These are phyloP conservation scores for Sisor rabdophorus DNA, from an alignment of 2,113 vertebrate genomes.

Conservation along the genomic window DNA sequence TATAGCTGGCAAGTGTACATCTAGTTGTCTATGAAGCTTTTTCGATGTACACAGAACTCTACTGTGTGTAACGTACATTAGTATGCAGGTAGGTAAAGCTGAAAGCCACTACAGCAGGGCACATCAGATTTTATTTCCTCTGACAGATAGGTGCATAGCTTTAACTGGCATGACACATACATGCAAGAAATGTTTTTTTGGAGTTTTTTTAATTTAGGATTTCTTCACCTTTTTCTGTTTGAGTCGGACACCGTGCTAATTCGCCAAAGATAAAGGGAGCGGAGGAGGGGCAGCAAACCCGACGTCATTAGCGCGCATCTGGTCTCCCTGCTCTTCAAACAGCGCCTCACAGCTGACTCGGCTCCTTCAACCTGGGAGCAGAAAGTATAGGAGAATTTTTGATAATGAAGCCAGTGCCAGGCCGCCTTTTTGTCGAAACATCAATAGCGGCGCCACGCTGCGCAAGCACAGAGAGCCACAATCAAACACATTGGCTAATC, in stretches of 20 bases:
- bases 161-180: neutral
- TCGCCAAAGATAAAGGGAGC: slow-evolving; percentile 36
- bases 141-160: slow-evolving; percentile 1
- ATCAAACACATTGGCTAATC: slow-evolving; percentile 50
- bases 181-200: neutral
- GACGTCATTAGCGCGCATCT: slow-evolving; percentile 51
- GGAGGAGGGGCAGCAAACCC: slow-evolving; percentile 39
- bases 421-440: slow-evolving; percentile 49
- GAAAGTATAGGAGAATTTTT: slow-evolving; percentile 37
- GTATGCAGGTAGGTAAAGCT: slow-evolving; percentile 5
- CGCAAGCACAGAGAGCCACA: slow-evolving; percentile 48
- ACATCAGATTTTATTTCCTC: neutral
- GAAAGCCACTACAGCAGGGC: neutral
- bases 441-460: slow-evolving; percentile 46
- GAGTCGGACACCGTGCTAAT: slow-evolving; percentile 31
- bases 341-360: slow-evolving; percentile 47
- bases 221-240: slow-evolving; percentile 22
- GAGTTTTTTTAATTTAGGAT: neutral
- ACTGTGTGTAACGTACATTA: slow-evolving; percentile 6
- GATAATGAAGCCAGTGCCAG: slow-evolving; percentile 48
- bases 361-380: slow-evolving; percentile 46
- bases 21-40: slow-evolving; percentile 1
- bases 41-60: neutral
- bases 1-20: slow-evolving; percentile 27
- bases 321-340: slow-evolving; percentile 46